phyloP scores from a whole-genome alignment of 1,140 invertebrate species.

The Antheraea mylitta region DNA sequence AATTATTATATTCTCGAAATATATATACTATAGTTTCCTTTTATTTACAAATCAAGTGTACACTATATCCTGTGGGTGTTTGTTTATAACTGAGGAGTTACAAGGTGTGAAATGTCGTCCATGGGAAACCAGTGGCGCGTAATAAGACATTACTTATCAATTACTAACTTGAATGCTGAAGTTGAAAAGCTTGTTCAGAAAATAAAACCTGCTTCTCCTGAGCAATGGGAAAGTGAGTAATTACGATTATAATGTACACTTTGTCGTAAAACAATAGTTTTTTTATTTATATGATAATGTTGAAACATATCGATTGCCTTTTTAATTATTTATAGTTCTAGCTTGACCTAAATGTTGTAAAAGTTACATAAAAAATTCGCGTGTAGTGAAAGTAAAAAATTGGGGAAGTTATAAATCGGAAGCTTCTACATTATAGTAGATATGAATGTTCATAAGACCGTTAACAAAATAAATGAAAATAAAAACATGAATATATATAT shows the following conservation, averaged over 20 bases:
- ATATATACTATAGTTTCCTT: not conserved
- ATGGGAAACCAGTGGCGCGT: slow-evolving; percentile 65
- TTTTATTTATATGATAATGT: too few species aligned
- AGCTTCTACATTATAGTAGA: too few species aligned
- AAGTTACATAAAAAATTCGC: slow-evolving; percentile 18
- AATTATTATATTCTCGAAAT: not conserved
- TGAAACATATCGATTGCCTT: too few species aligned
- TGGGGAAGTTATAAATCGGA: too few species aligned
- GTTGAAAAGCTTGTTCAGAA: slow-evolving; percentile 67
- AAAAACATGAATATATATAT: too few species aligned
- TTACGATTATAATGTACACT: too few species aligned
- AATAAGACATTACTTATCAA: slow-evolving; percentile 65
- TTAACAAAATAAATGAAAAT: too few species aligned
- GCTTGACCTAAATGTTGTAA: slow-evolving; percentile 30
- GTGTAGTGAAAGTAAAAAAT: slow-evolving; percentile 5
- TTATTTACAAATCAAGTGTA: too few species aligned
- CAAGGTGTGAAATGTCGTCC: slow-evolving; percentile 52
- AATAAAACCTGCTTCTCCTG: slow-evolving; percentile 60
- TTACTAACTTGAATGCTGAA: slow-evolving; percentile 59
- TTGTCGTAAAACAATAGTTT: too few species aligned
- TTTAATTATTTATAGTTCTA: slow-evolving; percentile 24
- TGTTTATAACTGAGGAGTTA: too few species aligned
- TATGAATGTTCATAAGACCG: too few species aligned
- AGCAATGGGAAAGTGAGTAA: slow-evolving; percentile 72
- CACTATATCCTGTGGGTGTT: too few species aligned